A percentile compares a stretch with the other conserved stretches of the same genome.
These are phyloP conservation scores for Harpegnathos saltator DNA, from an alignment of 1,140 invertebrate genomes.

Conservation along the genomic window DNA sequence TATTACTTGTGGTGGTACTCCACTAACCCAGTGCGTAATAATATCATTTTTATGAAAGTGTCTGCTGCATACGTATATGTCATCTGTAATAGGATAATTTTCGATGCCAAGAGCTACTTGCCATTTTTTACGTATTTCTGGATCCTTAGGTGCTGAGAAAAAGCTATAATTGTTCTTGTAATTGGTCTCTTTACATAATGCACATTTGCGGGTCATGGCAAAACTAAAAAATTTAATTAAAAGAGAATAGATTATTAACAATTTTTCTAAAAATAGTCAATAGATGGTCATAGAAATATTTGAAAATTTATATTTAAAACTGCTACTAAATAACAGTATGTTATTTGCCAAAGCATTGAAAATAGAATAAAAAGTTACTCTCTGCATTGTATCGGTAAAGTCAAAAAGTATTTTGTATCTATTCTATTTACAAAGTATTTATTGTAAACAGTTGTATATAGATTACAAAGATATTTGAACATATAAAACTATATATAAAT, in stretches of 20 bases:
- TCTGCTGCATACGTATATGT: constrained; percentile 83
- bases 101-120: constrained; percentile 79
- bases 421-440: too few relatives aligned
- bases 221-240: constrained; percentile 22
- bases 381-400: too few relatives aligned
- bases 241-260: not conserved
- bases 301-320: too few relatives aligned
- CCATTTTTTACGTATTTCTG: constrained; percentile 81
- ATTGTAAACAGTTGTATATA: too few relatives aligned
- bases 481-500: too few relatives aligned
- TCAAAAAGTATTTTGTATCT: too few relatives aligned
- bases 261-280: not conserved
- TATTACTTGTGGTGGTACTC: constrained; percentile 82
- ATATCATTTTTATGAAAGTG: constrained; percentile 82
- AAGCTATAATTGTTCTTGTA: constrained; percentile 83
- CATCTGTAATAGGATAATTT: constrained; percentile 80
- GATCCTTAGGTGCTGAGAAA: constrained; percentile 83
- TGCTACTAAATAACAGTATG: too few relatives aligned
- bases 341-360: too few relatives aligned
- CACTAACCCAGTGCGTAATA: constrained; percentile 83
- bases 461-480: too few relatives aligned
- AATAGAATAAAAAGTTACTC: too few relatives aligned
- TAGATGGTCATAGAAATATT: not conserved
- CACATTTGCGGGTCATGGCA: constrained; percentile 82
- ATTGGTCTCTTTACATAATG: constrained; percentile 82